A percentile compares a stretch with the other conserved stretches of the same genome.
Evolutionary conservation across 2,888 invertebrate genomes (phyloP).

Genomic region (Caradrina clavipalpis): DNA sequence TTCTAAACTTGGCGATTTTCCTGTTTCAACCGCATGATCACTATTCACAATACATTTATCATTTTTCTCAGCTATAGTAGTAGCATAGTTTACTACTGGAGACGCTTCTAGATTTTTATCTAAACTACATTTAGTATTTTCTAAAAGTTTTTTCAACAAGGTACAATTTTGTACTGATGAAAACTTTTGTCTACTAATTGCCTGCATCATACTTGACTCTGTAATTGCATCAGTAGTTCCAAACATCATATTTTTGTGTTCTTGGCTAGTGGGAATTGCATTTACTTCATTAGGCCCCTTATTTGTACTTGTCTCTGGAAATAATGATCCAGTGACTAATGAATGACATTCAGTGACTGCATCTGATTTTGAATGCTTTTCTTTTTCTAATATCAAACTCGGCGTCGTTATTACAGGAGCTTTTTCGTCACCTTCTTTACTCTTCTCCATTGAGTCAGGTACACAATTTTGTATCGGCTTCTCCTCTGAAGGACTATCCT

Average conservation of each 20-base stretch:
- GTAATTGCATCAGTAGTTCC: slow-evolving; percentile 41
- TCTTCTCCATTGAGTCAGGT: slow-evolving; percentile 51
- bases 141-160: slow-evolving; percentile 84
- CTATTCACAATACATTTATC: slow-evolving; percentile 66
- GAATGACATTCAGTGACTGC: slow-evolving; percentile 34
- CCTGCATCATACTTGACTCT: slow-evolving; percentile 60
- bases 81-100: slow-evolving; percentile 69
- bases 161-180: slow-evolving; percentile 83
- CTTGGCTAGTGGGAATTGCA: slow-evolving; percentile 40
- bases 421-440: slow-evolving; percentile 43
- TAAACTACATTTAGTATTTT: slow-evolving; percentile 79
- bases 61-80: slow-evolving; percentile 65
- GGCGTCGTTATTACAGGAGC: slow-evolving; percentile 27
- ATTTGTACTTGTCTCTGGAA: slow-evolving; percentile 39
- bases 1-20: slow-evolving; percentile 60
- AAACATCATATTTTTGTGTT: slow-evolving; percentile 46
- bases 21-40: slow-evolving; percentile 57
- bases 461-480: slow-evolving; percentile 67
- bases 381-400: slow-evolving; percentile 29
- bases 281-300: slow-evolving; percentile 47
- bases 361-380: slow-evolving; percentile 39
- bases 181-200: slow-evolving; percentile 67
- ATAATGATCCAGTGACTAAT: slow-evolving; percentile 28
- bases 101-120: slow-evolving; percentile 70
- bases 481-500: slow-evolving; percentile 31